Conservation (phyloP, 2,797 vertebrate genomes). For the Todus mexicanus region DNA sequence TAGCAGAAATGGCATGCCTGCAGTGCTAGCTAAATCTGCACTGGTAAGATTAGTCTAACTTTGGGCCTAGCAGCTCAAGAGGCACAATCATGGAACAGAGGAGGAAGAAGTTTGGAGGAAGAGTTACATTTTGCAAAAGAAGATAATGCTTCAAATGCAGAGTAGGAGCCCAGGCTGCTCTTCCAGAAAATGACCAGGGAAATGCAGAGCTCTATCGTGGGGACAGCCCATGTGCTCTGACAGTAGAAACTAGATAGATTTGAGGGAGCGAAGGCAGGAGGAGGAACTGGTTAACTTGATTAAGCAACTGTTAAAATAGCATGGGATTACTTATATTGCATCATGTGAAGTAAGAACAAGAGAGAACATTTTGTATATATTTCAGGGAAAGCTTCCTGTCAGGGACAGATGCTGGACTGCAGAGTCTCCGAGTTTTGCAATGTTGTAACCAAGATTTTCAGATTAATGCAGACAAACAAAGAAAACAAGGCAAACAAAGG, state of each 20-base stretch:
- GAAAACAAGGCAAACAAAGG: background rate
- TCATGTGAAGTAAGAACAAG: slow-evolving; percentile 1
- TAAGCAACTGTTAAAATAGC: slow-evolving; percentile 19
- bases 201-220: accelerated
- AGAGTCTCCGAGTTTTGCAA: background rate
- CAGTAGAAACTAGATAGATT: background rate
- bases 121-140: background rate
- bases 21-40: background rate
- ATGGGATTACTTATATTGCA: background rate
- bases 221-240: background rate
- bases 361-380: slow-evolving; percentile 38
- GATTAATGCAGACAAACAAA: background rate
- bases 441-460: slow-evolving; percentile 8
- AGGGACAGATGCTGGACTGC: background rate
- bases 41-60: background rate
- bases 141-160: accelerated
- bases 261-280: background rate
- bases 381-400: slow-evolving; percentile 14
- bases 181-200: background rate
- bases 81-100: background rate
- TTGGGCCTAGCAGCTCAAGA: background rate
- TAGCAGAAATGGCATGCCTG: background rate
- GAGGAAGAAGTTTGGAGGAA: background rate
- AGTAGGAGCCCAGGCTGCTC: background rate
- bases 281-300: slow-evolving; percentile 12